phyloP scores from a whole-genome alignment of 1,140 invertebrate species.

The Nilaparvata lugens region DNA sequence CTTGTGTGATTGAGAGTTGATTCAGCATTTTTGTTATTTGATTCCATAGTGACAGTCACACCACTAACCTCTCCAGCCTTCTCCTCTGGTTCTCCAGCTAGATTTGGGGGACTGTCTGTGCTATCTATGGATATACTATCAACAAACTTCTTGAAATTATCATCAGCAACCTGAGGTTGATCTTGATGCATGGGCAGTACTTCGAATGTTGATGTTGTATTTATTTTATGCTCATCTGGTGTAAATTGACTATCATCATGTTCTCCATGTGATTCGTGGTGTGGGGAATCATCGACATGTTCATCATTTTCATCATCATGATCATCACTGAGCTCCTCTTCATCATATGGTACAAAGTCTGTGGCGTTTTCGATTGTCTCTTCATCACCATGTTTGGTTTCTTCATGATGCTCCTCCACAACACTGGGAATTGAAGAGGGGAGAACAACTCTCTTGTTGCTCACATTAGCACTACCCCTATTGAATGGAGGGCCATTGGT shows the following conservation, averaged over 20 bases:
- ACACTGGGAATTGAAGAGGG: too few species aligned
- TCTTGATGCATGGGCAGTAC: conserved; percentile 22
- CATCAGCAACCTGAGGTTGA: conserved; percentile 19
- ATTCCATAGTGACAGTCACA: conserved; percentile 6
- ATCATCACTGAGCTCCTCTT: background rate
- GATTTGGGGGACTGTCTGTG: conserved; percentile 11
- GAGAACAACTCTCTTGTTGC: too few species aligned
- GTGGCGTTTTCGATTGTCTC: background rate
- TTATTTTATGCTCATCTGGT: background rate
- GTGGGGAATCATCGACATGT: background rate
- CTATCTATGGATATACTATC: conserved; percentile 21
- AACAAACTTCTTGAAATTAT: conserved; percentile 22
- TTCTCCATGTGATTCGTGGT: background rate
- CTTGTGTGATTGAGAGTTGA: conserved; percentile 25
- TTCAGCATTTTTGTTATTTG: conserved; percentile 30
- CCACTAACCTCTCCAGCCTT: conserved; percentile 2
- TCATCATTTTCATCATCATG: background rate
- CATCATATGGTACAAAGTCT: background rate
- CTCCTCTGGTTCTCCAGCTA: conserved; percentile 9
- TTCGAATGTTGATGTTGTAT: conserved; percentile 19
- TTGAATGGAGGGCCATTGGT: too few species aligned
- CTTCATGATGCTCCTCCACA: background rate
- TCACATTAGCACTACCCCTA: too few species aligned
- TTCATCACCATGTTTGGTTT: background rate
- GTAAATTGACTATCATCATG: background rate